A percentile compares a stretch with the other conserved stretches of the same genome.
Conservation (phyloP, 2,888 invertebrate genomes). For the Drosophila kokeensis region DNA sequence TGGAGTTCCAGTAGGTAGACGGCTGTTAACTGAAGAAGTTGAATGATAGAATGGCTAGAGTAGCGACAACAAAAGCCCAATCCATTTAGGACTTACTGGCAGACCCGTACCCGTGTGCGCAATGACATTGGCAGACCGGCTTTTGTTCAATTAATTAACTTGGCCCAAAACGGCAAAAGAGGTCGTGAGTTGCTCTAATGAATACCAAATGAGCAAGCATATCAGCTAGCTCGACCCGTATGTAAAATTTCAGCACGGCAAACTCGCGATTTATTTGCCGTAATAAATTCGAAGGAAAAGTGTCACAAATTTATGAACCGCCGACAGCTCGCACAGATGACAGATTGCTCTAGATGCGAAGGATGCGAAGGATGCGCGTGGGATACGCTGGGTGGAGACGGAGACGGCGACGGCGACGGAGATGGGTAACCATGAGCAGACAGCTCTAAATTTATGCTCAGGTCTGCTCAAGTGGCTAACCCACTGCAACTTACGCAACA, state of each 20-base stretch:
- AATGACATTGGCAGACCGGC: constrained; percentile 52
- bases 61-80: constrained; percentile 47
- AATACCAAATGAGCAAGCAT: constrained; percentile 75
- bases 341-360: constrained; percentile 64
- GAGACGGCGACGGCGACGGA: neutral
- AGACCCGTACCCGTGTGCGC: constrained; percentile 27
- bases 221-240: constrained; percentile 42
- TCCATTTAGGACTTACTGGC: constrained; percentile 53
- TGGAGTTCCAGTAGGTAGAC: neutral
- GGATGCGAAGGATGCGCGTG: neutral
- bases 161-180: constrained; percentile 52
- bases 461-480: constrained; percentile 43
- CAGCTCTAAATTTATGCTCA: constrained; percentile 11
- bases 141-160: constrained; percentile 76
- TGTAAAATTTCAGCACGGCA: constrained; percentile 44
- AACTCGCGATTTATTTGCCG: constrained; percentile 73
- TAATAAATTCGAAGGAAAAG: constrained; percentile 76
- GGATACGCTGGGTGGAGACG: neutral
- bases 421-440: constrained; percentile 8
- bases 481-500: constrained; percentile 16
- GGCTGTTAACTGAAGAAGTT: constrained; percentile 6
- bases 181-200: constrained; percentile 64
- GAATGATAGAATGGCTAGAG: constrained; percentile 14
- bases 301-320: constrained; percentile 80
- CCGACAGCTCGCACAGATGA: constrained; percentile 66